Percentiles rank a stretch among this genome's conserved stretches.
Conservation (phyloP, 2,797 vertebrate genomes). For the Lepilemur septentrionalis region DNA sequence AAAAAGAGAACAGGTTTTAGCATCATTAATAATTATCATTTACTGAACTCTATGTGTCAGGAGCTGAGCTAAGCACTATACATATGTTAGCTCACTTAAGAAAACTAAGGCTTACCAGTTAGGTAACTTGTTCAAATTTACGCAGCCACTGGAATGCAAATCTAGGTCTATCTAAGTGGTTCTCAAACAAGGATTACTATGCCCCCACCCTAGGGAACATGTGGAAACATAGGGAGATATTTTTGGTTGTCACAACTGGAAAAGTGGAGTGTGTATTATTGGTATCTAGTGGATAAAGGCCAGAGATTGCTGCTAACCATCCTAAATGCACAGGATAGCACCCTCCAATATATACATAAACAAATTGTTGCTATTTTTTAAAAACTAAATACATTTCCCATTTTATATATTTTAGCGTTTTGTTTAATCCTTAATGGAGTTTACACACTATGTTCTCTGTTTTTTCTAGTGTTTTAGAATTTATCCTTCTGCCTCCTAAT, state of each 20-base stretch:
- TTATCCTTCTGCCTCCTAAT: background rate
- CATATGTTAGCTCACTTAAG: background rate
- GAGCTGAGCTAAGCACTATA: background rate
- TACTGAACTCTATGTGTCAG: background rate
- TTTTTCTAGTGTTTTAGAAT: background rate
- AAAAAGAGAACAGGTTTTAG: slow-evolving; percentile 13
- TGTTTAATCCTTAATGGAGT: background rate
- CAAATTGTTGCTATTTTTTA: background rate
- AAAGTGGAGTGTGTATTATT: background rate
- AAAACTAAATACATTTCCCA: background rate
- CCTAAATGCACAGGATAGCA: background rate
- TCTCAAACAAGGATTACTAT: background rate
- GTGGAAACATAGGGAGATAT: background rate
- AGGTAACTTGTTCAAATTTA: background rate
- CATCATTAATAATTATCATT: background rate
- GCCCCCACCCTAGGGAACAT: background rate
- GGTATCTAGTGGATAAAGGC: background rate
- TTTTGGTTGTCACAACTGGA: background rate
- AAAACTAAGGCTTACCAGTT: background rate
- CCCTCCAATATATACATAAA: background rate
- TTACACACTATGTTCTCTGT: background rate
- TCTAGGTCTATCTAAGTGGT: background rate
- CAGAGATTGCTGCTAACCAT: background rate
- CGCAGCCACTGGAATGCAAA: background rate
- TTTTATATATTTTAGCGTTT: background rate